Base-by-base conservation (phyloP, 2,888 invertebrate genomes). In the Cataglyphis altisquamis region DNA sequence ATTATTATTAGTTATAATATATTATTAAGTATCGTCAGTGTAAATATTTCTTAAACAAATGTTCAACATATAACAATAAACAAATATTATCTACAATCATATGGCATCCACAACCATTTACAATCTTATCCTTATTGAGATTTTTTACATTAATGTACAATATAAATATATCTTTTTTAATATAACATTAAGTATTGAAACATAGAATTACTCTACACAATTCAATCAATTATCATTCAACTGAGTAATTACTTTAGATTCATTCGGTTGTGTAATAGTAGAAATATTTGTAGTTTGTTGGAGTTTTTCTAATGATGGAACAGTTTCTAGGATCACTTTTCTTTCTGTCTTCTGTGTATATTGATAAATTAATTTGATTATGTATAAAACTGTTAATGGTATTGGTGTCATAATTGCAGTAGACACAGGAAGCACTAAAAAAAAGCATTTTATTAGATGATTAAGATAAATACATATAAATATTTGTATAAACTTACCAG, bases 371-470 rank as follows among this genome's bases (percentile, higher is more conserved):
- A 93, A 82, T 86, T 93, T 92, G 55, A 92, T 86, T 3, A 93
- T 60, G 80, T 93, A 94, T 18, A 97, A 95, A 57, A 96, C 93
- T 18, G 96, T 95, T 92, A 99, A 96, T 0, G 99, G 99, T 36
- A 98, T 93, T 0, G 99, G 99, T 0, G 99, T 99, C 98, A 99
- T 98, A 66, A 98, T 97, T 25, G 99, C 98, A 29, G 98, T 97
- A 3, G 98, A 96, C 0, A 99, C 98, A 3, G 99, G 99, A 84
- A 98, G 96, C 90, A 98, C 98, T 97, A 95, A 83, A 96, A 90
- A 84, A 89, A 86, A 73, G 21, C 52, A 70, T 57, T 41, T 73
- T 75, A 15, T 77, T 80, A 62, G 15, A 63, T 15, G 60, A 64
- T 36, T 64, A 66, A 70, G 21, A 45, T 29, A 52, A 73, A 2